Base-by-base conservation (phyloP, 2,113 vertebrate species). In the Condylura cristata region DNA sequence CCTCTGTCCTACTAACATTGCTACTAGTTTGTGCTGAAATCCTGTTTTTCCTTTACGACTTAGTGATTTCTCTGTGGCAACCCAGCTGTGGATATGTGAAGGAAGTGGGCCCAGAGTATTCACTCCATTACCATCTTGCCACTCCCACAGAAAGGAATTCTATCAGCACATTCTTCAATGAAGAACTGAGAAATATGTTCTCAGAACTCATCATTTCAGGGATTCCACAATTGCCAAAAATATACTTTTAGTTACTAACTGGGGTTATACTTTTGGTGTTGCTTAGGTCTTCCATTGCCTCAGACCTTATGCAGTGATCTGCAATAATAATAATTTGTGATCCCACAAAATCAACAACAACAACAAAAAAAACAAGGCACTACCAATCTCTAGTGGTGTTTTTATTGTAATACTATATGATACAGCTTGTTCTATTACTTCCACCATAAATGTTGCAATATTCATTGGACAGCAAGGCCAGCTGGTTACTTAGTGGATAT, bases 271-370 rank as follows among this genome's bases (percentile, higher is more conserved):
- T 97, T 97, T 95, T 90, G 92, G 95, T 88, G 34, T 97, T 92
- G 26, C 68, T 81, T 85, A 70, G 88, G 89, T 56, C 96, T 96
- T 84, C 92, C 92, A 83, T n/a, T 63, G 84, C 63, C 48, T 85
- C 1, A 6, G 78, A 61, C 72, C 94, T 95, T 97, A 74, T 94
- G 92, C 95, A 93, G 34, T 70, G 51, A 74, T 53, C 93, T 44
- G 66, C 92, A 92, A 61, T 97, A 96, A 97, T 97, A 76, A 96
- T 26, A 96, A 95, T 87, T 81, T 96, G 63, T 83, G 76, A 92
- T 89, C 84, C 85, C 90, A 78, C 81, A 41, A 16, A n/a, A n/a
- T n/a, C n/a, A n/a, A n/a, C n/a, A n/a, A n/a, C n/a, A n/a, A n/a
- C n/a, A n/a, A 68, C 17, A 70, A 18, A 71, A 94, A 24, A 34